phyloP scores from a whole-genome alignment of 2,113 vertebrate genomes.

The Planiliza haematocheilus region DNA sequence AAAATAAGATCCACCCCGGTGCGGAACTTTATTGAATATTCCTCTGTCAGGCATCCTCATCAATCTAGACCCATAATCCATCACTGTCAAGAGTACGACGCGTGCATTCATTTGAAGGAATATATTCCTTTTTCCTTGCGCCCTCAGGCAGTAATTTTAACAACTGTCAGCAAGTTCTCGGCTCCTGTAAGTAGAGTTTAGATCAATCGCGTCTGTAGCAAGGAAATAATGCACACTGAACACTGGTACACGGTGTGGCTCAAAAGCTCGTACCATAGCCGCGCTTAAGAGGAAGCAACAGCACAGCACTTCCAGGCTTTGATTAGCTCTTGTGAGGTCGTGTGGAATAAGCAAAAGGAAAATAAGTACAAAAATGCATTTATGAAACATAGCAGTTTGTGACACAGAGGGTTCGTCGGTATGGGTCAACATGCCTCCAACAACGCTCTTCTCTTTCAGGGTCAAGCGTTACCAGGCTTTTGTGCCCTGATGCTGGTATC shows the following conservation, averaged over 20 bases:
- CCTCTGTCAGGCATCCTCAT: constrained; percentile 55
- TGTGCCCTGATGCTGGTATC: not conserved
- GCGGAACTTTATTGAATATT: constrained; percentile 55
- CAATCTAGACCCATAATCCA: constrained; percentile 56
- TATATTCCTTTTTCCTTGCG: constrained; percentile 30
- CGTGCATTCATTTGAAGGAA: constrained; percentile 58
- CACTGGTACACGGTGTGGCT: not conserved
- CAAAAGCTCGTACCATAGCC: not conserved
- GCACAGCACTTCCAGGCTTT: not conserved
- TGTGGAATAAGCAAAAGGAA: constrained; percentile 2
- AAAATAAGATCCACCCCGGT: constrained; percentile 28
- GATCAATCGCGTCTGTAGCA: constrained; percentile 44
- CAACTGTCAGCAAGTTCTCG: constrained; percentile 63
- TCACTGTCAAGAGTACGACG: constrained; percentile 61
- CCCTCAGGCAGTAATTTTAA: constrained; percentile 57
- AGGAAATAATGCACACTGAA: constrained; percentile 18
- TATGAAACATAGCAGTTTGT: no score
- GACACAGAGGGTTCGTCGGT: not conserved
- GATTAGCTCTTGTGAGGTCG: not conserved
- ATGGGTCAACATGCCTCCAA: not conserved
- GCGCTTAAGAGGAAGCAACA: constrained; percentile 19
- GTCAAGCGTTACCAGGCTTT: not conserved
- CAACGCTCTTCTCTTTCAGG: not conserved
- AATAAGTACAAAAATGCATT: not conserved
- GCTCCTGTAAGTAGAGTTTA: constrained; percentile 37